These are phyloP conservation scores for Drosophila percnosoma DNA, from an alignment of 2,888 invertebrate genomes.

Conservation along the genomic window DNA sequence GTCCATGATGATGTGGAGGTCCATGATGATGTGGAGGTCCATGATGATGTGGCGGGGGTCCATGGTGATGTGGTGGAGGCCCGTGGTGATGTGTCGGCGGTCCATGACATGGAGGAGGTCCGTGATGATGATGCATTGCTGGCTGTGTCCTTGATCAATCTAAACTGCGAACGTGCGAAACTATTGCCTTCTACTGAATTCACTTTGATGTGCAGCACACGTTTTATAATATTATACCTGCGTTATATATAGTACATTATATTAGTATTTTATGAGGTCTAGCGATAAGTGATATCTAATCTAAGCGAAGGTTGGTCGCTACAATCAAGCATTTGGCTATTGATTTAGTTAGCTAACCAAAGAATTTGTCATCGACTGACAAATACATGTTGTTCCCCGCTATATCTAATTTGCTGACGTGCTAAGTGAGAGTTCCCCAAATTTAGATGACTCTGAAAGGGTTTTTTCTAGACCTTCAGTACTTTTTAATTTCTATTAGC, in stretches of 20 bases:
- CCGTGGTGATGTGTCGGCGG: slow-evolving; percentile 34
- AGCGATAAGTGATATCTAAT: slow-evolving; percentile 50
- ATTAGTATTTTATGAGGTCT: slow-evolving; percentile 16
- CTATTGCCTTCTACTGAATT: slow-evolving; percentile 35
- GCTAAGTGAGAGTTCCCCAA: neutral
- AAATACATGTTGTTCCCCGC: neutral
- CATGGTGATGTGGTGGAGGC: slow-evolving; percentile 33
- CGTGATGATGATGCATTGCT: slow-evolving; percentile 40
- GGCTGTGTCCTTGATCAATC: neutral
- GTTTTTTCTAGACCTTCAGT: neutral
- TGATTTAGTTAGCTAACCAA: slow-evolving; percentile 16
- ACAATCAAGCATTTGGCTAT: slow-evolving; percentile 26
- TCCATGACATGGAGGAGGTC: slow-evolving; percentile 20
- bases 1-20: slow-evolving; percentile 22
- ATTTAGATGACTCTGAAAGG: too few relatives aligned
- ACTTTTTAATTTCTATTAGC: slow-evolving; percentile 1
- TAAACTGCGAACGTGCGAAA: slow-evolving; percentile 18
- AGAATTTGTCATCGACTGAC: slow-evolving; percentile 3
- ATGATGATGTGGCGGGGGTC: slow-evolving; percentile 29
- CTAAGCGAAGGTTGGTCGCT: slow-evolving; percentile 19
- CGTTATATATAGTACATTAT: too few relatives aligned
- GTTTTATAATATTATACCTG: slow-evolving; percentile 38
- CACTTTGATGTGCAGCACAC: slow-evolving; percentile 2
- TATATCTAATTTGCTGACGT: neutral
- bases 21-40: slow-evolving; percentile 29